Evolutionary conservation across 2,888 invertebrate genomes (phyloP), one percentile per base, ranked within the genome.

Genomic region (Lottia scabra): DNA sequence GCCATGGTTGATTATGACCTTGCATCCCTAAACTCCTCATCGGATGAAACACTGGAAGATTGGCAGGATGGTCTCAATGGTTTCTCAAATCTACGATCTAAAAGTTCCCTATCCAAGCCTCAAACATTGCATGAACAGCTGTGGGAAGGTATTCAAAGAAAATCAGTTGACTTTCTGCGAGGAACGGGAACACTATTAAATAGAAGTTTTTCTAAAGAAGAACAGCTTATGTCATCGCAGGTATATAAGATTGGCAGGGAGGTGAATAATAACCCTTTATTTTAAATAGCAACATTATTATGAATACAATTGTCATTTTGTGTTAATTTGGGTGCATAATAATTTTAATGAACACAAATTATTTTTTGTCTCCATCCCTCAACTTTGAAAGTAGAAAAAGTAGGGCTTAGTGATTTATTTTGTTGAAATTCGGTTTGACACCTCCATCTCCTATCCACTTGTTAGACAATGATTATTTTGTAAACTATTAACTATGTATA

Each of bases 61-160:
- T 84, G 84, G 85, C 78, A 79, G 72, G 81, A 81, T 71, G 79
- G 80, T 72, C 76, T 68, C 23, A 68, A 30, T 44, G 71, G 73
- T 12, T 79, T 75, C 68, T 79, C 79, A 15, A 66, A 78, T 23
- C 78, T 78, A 16, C 82, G 84, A 26, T 81, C 82, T 70, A 85
- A 85, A 78, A 84, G 85, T 72, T 84, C 83, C 73, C 77, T 86
- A 76, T 84, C 84, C 70, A 85, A 84, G 80, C 84, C 84, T 46
- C 83, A 83, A 75, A 78, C 81, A 13, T 75, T 81, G 65, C 85
- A 85, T 75, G 84, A 85, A 78, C 81, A 81, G 70, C 78, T 86
- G 67, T 86, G 86, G 86, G 86, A 85, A 78, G 86, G 86, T 65
- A 80, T 86, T 73, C 83, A 84, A 75, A 78, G 83, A 71, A 85